Evolutionary conservation across 2,888 invertebrate species (phyloP).

Genomic region (Chrysodeixis includens): DNA sequence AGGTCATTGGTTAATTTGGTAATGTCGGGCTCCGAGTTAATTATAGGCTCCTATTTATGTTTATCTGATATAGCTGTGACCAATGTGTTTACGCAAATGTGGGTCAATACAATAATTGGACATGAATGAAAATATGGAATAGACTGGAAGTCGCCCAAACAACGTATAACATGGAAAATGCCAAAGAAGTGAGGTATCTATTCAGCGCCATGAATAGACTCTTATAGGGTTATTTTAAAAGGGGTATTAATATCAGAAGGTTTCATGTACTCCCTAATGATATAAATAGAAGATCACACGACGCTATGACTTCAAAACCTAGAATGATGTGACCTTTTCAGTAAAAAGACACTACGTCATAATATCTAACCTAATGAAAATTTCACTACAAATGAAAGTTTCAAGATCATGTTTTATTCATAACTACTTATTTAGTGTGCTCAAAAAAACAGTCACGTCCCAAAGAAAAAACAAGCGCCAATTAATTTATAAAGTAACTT

Average conservation of each 20-base stretch:
- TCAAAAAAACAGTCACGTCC: neutral
- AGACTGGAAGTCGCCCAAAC: no score
- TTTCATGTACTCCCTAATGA: conserved; percentile 15
- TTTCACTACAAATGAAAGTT: no score
- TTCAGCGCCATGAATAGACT: no score
- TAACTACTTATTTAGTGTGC: no score
- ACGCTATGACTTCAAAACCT: conserved; percentile 6
- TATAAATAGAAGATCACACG: conserved; percentile 23
- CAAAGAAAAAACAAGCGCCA: neutral
- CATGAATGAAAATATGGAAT: neutral
- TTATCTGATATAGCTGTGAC: neutral
- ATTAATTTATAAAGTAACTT: conserved; percentile 3
- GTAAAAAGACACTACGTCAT: conserved; percentile 1
- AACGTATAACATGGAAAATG: no score
- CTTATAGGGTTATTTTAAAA: neutral
- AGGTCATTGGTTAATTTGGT: neutral
- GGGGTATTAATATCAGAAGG: neutral
- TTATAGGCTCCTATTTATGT: neutral
- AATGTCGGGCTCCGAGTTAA: neutral
- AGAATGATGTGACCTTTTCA: conserved; percentile 28
- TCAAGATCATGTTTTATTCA: no score
- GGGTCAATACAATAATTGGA: neutral
- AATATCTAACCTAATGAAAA: no score
- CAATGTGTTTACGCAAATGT: neutral
- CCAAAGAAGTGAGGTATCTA: no score